phyloP scores from a whole-genome alignment of 2,113 vertebrate genomes.

The Hydrochoerus hydrochaeris region DNA sequence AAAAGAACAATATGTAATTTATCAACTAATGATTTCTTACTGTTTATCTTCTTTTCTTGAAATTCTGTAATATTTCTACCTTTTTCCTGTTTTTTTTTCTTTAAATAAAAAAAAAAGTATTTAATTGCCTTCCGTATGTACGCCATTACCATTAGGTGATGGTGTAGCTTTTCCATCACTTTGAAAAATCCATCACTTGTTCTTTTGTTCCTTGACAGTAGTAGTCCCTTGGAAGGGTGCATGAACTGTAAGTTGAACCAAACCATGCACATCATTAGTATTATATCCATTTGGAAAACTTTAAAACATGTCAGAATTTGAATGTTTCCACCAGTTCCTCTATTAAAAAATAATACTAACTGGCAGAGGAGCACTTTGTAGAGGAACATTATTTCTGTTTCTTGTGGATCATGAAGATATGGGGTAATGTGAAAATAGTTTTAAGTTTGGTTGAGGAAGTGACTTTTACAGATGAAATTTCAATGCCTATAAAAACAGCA shows the following conservation, averaged over 20 bases:
- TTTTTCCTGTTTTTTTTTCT: no score
- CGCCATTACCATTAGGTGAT: neutral
- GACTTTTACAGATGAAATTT: neutral
- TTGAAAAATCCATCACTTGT: neutral
- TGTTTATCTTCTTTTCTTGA: no score
- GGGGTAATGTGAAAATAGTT: neutral
- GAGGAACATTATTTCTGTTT: conserved; percentile 5
- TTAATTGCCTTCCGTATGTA: neutral
- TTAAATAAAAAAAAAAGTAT: no score
- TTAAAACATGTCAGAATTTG: conserved; percentile 45
- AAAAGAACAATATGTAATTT: no score
- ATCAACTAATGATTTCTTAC: no score
- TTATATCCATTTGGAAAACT: neutral
- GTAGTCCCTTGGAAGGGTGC: neutral
- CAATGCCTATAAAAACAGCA: neutral
- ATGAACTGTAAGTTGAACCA: neutral
- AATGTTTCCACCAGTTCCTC: neutral
- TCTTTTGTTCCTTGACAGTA: conserved; percentile 9
- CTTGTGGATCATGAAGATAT: neutral
- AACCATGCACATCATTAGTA: neutral
- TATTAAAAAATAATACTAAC: neutral
- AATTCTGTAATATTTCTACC: no score
- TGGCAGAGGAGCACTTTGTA: neutral
- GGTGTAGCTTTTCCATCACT: neutral
- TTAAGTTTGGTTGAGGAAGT: conserved; percentile 4